Percentiles rank a stretch among this genome's conserved stretches.
Evolutionary conservation across 37 sponge, comb jelly and placozoan species (phyloP).

Genomic region (Amphimedon queenslandica): DNA sequence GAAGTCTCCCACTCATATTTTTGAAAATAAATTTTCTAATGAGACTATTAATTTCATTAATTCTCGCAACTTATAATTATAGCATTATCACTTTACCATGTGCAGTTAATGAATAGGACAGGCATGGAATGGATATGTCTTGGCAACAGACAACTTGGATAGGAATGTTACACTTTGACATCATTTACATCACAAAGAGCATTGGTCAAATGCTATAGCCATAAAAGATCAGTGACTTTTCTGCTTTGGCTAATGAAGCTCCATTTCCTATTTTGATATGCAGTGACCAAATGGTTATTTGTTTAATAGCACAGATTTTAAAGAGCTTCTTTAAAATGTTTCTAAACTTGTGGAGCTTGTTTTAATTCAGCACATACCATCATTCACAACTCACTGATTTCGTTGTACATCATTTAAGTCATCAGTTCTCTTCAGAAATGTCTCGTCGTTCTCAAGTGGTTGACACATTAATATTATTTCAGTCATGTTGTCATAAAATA

Average conservation of each 20-base stretch:
- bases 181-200: neutral
- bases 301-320: neutral
- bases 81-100: neutral
- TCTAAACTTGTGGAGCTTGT: neutral
- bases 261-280: neutral
- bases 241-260: neutral
- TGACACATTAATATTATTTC: neutral
- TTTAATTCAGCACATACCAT: neutral
- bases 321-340: neutral
- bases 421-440: neutral
- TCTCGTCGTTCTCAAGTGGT: neutral
- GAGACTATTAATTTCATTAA: neutral
- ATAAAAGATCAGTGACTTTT: neutral
- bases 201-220: neutral
- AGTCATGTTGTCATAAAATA: neutral
- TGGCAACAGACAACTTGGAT: neutral
- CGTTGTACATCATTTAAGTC: neutral
- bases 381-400: neutral
- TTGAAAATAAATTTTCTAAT: neutral
- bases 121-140: neutral
- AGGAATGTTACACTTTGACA: neutral
- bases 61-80: neutral
- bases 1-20: neutral
- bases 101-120: neutral
- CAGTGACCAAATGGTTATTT: neutral